Evolutionary conservation across 2,113 vertebrate species (phyloP).

Genomic region (Syngnathus floridae): DNA sequence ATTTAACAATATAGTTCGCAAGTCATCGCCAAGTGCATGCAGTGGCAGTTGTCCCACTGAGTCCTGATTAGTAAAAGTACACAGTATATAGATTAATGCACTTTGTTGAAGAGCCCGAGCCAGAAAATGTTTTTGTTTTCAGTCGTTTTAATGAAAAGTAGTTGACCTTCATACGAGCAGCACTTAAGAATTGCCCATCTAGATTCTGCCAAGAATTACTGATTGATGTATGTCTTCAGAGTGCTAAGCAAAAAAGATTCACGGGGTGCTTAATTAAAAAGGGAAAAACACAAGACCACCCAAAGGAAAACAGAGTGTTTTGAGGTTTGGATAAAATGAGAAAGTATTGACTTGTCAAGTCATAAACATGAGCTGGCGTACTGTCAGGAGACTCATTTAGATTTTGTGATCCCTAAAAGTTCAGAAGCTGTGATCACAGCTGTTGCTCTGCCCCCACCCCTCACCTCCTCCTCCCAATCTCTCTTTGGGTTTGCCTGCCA

Average conservation of each 20-base stretch:
- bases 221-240: conserved; percentile 29
- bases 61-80: conserved; percentile 11
- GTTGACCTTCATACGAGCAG: conserved; percentile 32
- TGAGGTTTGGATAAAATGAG: conserved; percentile 30
- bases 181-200: conserved; percentile 33
- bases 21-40: neutral
- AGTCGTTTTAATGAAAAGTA: conserved; percentile 37
- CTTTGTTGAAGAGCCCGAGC: conserved; percentile 10
- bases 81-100: conserved; percentile 20
- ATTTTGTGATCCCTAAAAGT: conserved; percentile 31
- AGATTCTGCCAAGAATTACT: conserved; percentile 35
- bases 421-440: conserved; percentile 32
- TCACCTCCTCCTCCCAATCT: conserved; percentile 13
- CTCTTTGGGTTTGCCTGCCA: conserved; percentile 31
- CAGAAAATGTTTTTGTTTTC: conserved; percentile 2
- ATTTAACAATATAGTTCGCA: neutral
- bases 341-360: conserved; percentile 28
- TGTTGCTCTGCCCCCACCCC: conserved; percentile 5
- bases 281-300: neutral
- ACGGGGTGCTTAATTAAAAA: conserved; percentile 38
- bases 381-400: conserved; percentile 36
- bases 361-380: conserved; percentile 23
- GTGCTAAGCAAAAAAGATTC: conserved; percentile 30
- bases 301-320: conserved; percentile 11
- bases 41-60: neutral